Evolutionary conservation across 2,888 invertebrate species (phyloP).

Genomic region (Liodrosophila aerea): DNA sequence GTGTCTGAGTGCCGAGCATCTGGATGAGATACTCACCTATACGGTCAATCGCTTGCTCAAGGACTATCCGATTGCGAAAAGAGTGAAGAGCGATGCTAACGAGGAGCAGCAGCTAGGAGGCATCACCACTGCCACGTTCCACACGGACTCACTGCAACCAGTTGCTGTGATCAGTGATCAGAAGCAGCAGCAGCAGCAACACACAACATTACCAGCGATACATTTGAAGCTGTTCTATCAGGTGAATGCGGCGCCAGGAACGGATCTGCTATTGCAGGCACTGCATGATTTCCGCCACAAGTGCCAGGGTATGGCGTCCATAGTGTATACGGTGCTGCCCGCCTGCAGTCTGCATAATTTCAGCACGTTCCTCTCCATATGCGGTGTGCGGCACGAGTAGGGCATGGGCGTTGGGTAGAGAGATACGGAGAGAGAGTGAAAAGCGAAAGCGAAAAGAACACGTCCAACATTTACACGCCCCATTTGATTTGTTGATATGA

Average conservation of each 20-base stretch:
- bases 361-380: slow-evolving; percentile 91
- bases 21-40: slow-evolving; percentile 85
- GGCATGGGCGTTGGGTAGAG: background rate
- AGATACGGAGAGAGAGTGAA: background rate
- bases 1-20: slow-evolving; percentile 83
- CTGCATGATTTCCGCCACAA: slow-evolving; percentile 83
- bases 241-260: slow-evolving; percentile 84
- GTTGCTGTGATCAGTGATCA: slow-evolving; percentile 42
- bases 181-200: background rate
- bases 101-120: background rate
- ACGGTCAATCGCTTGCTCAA: slow-evolving; percentile 83
- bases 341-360: slow-evolving; percentile 91
- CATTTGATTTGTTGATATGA: slow-evolving; percentile 54
- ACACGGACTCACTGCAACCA: slow-evolving; percentile 41
- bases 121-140: slow-evolving; percentile 22
- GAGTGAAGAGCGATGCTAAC: slow-evolving; percentile 28
- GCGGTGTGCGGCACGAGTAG: slow-evolving; percentile 89
- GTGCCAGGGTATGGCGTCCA: slow-evolving; percentile 83
- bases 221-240: slow-evolving; percentile 91
- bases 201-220: slow-evolving; percentile 84
- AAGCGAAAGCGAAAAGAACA: no score
- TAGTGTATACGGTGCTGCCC: slow-evolving; percentile 90
- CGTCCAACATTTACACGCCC: no score
- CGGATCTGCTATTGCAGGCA: slow-evolving; percentile 81
- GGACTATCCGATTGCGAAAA: slow-evolving; percentile 81